Evolutionary conservation across 2,888 invertebrate species (phyloP), one percentile per base, ranked within the genome.

Genomic region (Stenotaenia linearis): DNA sequence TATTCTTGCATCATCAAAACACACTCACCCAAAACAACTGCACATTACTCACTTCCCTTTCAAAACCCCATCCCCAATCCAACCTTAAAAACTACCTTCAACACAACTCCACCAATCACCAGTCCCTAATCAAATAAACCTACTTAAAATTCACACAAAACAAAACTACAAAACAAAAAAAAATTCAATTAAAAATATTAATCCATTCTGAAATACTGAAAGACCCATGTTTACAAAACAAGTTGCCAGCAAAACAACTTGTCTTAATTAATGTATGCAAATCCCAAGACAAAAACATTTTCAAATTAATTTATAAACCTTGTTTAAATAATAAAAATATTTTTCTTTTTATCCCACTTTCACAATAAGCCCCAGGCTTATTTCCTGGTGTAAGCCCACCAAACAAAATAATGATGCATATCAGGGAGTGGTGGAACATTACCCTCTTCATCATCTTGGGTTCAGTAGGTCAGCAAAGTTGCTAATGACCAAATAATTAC

Each of bases 371-470:
- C 45, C 12, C 45, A 23, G 21, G 61, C 61, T 61, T 61, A 61
- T 61, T 61, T 61, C 61, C 61, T 61, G 25, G 61, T 23, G 61
- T 9, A 4, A 61, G n/a, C 61, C 56, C 18, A 56, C 56, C 7
- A 56, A 61, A 61, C 61, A 61, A 61, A 61, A 61, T 61, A 61
- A 61, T 61, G 61, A 61, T 61, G 61, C 61, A 61, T 23, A 61
- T 25, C 61, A 61, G 61, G 61, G 61, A 61, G 61, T 61, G 61
- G 61, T 61, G 61, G 21, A 61, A 61, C 61, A 61, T 23, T 61
- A 25, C 61, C 61, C 61, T 61, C 61, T 61, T 61, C 61, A 61
- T 61, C 61, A 25, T 61, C 25, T 28, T 61, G 12, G 12, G 61
- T 61, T 61, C 61, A 61, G 12, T 61, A 28, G 61, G 61, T 61